phyloP scores from a whole-genome alignment of 2,113 vertebrate species.

The Thryonomys swinderianus region DNA sequence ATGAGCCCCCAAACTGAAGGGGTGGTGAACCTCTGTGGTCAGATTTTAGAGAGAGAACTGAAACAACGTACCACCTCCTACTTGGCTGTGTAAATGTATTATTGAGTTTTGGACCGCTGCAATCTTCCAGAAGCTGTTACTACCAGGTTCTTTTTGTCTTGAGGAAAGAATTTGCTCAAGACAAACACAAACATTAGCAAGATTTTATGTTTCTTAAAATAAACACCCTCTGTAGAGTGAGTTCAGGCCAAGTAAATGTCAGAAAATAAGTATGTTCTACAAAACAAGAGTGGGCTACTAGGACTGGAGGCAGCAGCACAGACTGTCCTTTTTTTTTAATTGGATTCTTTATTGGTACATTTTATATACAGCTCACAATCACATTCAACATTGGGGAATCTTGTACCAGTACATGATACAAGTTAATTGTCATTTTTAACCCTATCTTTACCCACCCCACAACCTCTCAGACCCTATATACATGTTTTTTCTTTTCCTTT shows the following conservation, averaged over 20 bases:
- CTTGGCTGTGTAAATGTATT: not conserved
- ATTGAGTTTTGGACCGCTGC: not conserved
- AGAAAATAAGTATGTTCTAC: not conserved
- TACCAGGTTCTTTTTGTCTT: not conserved
- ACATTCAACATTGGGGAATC: too few relatives aligned
- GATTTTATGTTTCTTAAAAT: not conserved
- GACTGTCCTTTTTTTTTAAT: not conserved
- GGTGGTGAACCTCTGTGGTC: not conserved
- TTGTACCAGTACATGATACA: too few relatives aligned
- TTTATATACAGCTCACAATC: too few relatives aligned
- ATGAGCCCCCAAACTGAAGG: not conserved
- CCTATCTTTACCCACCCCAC: too few relatives aligned
- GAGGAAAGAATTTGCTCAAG: not conserved
- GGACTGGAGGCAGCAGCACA: not conserved
- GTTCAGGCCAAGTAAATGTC: not conserved
- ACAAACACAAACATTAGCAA: not conserved
- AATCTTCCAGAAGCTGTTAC: not conserved
- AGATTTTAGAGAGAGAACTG: not conserved
- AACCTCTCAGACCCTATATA: too few relatives aligned
- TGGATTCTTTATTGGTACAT: too few relatives aligned
- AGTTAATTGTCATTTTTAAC: too few relatives aligned
- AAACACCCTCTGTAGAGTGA: not conserved
- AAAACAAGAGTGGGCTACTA: not conserved
- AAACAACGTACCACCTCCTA: not conserved
- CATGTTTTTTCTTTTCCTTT: too few relatives aligned